A percentile compares a stretch with the other conserved stretches of the same genome.
These are phyloP conservation scores for Globia sparganii DNA, from an alignment of 2,888 invertebrate species.

Conservation along the genomic window DNA sequence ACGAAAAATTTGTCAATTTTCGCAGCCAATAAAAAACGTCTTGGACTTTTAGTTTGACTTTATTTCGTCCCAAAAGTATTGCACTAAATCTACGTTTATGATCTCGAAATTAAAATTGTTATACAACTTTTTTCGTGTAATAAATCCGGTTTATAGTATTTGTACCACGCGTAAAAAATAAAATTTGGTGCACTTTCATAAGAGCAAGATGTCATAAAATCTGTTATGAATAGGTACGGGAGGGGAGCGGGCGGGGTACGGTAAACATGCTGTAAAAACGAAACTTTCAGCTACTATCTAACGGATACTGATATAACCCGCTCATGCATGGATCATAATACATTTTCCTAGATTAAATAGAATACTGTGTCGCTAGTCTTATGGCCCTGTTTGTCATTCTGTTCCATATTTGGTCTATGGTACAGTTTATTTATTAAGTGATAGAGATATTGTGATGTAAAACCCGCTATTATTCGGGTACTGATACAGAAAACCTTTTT, in stretches of 20 bases:
- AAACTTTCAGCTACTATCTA: slow-evolving; percentile 46
- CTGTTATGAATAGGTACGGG: slow-evolving; percentile 40
- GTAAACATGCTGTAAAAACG: slow-evolving; percentile 61
- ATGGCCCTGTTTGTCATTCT: slow-evolving; percentile 33
- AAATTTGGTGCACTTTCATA: slow-evolving; percentile 57
- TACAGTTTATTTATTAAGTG: background rate
- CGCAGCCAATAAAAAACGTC: no score
- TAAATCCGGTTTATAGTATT: slow-evolving; percentile 53
- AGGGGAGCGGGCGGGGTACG: background rate
- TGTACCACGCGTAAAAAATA: slow-evolving; percentile 40
- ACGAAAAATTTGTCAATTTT: no score
- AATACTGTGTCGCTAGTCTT: slow-evolving; percentile 28
- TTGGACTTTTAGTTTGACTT: no score
- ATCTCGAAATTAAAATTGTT: slow-evolving; percentile 48
- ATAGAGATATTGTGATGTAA: background rate
- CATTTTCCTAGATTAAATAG: slow-evolving; percentile 44
- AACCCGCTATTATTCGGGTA: background rate
- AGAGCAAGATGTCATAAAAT: slow-evolving; percentile 57
- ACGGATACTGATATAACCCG: slow-evolving; percentile 29
- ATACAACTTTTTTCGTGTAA: slow-evolving; percentile 48
- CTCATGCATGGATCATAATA: slow-evolving; percentile 48
- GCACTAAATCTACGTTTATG: slow-evolving; percentile 47
- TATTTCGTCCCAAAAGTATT: slow-evolving; percentile 2
- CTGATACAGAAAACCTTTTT: background rate
- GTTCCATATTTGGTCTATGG: slow-evolving; percentile 5